phyloP scores from a whole-genome alignment of 1,140 invertebrate genomes.

The Sycophaga agraensis region DNA sequence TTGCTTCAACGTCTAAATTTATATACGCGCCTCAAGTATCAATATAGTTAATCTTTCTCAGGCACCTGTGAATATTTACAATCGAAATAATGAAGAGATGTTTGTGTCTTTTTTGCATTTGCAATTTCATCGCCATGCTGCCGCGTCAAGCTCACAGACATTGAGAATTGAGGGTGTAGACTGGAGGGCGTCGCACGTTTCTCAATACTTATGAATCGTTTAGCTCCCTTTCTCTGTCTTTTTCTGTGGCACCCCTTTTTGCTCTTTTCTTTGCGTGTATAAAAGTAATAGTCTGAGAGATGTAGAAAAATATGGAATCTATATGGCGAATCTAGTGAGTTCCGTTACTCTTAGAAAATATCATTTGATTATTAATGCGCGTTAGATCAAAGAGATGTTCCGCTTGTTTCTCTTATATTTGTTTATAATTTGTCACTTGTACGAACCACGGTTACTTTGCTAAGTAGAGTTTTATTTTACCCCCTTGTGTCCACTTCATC shows the following conservation, averaged over 20 bases:
- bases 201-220: no score
- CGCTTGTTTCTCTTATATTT: neutral
- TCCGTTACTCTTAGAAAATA: slow-evolving; percentile 31
- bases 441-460: no score
- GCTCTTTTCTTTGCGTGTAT: slow-evolving; percentile 14
- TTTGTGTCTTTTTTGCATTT: slow-evolving; percentile 9
- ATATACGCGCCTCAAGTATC: slow-evolving; percentile 1
- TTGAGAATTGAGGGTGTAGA: no score
- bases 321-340: slow-evolving; percentile 32
- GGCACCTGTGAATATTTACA: slow-evolving; percentile 57
- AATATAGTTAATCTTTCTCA: slow-evolving; percentile 37
- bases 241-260: neutral
- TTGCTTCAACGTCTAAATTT: no score
- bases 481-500: neutral
- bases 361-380: slow-evolving; percentile 40
- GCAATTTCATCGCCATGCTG: slow-evolving; percentile 6
- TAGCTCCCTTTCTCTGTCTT: neutral
- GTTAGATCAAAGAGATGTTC: slow-evolving; percentile 24
- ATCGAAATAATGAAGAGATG: slow-evolving; percentile 23
- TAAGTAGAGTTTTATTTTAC: no score
- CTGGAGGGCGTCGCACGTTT: no score
- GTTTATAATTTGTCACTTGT: neutral
- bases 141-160: no score
- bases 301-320: slow-evolving; percentile 45
- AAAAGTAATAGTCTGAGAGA: slow-evolving; percentile 38